phyloP scores from a whole-genome alignment of 2,797 vertebrate genomes.

The Enteromius fasciolatus region DNA sequence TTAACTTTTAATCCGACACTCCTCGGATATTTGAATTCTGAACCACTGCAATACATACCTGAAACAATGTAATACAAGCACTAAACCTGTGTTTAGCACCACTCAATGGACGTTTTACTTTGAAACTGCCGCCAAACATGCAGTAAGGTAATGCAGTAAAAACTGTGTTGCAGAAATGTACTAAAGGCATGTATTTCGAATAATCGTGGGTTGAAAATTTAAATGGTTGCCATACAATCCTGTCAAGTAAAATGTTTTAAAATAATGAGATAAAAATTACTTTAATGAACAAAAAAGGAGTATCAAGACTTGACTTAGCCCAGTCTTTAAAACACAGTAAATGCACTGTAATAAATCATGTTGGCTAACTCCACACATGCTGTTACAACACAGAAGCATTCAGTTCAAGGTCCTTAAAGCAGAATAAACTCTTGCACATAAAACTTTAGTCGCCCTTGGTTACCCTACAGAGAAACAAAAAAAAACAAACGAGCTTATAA shows the following conservation, averaged over 20 bases:
- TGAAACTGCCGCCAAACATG: not conserved
- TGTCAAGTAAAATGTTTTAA: not conserved
- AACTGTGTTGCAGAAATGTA: not conserved
- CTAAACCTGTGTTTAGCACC: not conserved
- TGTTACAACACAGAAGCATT: not conserved
- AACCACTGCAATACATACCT: not conserved
- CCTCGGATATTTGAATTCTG: not conserved
- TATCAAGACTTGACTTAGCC: not conserved
- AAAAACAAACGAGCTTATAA: slow-evolving; percentile 38
- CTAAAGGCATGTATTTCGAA: not conserved
- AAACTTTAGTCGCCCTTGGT: slow-evolving; percentile 34
- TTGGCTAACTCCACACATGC: not conserved
- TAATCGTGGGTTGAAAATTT: not conserved
- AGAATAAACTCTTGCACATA: slow-evolving; percentile 35
- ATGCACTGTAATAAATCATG: slow-evolving; percentile 1
- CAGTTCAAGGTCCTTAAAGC: slow-evolving; percentile 21
- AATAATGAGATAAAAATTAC: not conserved
- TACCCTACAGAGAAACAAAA: slow-evolving; percentile 28
- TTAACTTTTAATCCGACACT: not conserved
- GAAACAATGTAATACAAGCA: not conserved
- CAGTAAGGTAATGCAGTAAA: not conserved
- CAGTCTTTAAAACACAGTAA: not conserved
- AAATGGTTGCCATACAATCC: not conserved
- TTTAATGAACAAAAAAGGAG: not conserved
- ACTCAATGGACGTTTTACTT: not conserved